phyloP scores from a whole-genome alignment of 2,888 invertebrate genomes.

The Tipula vernalis region DNA sequence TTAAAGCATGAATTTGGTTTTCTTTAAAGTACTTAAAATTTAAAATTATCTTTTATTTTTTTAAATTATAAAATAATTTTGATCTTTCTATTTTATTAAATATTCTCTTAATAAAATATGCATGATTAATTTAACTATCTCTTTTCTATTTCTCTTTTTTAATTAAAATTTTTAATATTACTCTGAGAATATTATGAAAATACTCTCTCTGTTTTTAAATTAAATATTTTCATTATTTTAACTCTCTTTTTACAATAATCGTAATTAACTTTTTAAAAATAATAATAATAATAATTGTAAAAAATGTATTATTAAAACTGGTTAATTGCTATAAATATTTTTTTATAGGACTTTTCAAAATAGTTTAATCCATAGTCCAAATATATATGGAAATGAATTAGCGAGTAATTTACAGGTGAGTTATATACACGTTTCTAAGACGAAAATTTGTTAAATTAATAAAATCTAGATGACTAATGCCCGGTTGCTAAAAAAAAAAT shows the following conservation, averaged over 20 bases:
- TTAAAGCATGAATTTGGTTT: not conserved
- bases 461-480: no score
- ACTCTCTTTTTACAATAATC: not conserved
- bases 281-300: not conserved
- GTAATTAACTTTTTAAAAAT: not conserved
- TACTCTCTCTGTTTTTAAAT: not conserved
- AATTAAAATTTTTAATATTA: not conserved
- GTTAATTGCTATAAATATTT: not conserved
- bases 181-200: not conserved
- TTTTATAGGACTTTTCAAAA: constrained; percentile 8
- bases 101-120: not conserved
- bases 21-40: not conserved
- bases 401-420: constrained; percentile 24
- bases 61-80: not conserved
- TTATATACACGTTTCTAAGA: not conserved
- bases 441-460: no score
- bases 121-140: not conserved
- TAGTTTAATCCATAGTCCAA: constrained; percentile 23
- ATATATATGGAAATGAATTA: constrained; percentile 23
- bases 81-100: not conserved
- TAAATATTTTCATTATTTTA: not conserved
- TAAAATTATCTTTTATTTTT: not conserved
- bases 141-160: not conserved
- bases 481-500: no score
- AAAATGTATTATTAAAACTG: not conserved